phyloP scores from a whole-genome alignment of 2,797 vertebrate genomes.

The Neosalanx taihuensis region DNA sequence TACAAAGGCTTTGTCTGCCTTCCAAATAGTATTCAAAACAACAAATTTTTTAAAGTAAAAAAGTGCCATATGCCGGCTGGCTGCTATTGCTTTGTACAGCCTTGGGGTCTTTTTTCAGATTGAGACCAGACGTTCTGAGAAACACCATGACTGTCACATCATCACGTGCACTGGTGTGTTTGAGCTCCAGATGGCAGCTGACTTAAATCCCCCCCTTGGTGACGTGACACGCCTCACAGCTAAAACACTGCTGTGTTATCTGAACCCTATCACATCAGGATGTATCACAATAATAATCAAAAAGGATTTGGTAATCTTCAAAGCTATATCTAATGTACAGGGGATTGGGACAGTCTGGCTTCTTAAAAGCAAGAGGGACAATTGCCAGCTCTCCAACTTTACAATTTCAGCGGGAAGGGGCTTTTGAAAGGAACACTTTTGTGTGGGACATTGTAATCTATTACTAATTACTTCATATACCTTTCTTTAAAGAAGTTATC shows the following conservation, averaged over 20 bases:
- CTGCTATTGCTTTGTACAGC: neutral
- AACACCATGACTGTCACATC: slow-evolving; percentile 52
- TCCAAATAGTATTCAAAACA: neutral
- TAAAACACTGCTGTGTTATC: slow-evolving; percentile 30
- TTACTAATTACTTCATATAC: slow-evolving; percentile 10
- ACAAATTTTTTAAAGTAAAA: neutral
- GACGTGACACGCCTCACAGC: slow-evolving; percentile 53
- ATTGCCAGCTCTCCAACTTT: slow-evolving; percentile 19
- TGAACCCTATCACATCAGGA: slow-evolving; percentile 44
- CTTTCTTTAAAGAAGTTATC: slow-evolving; percentile 8
- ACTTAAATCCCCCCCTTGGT: slow-evolving; percentile 55
- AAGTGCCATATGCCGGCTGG: neutral
- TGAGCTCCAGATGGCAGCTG: slow-evolving; percentile 65
- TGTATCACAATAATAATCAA: slow-evolving; percentile 50
- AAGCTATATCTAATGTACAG: slow-evolving; percentile 26
- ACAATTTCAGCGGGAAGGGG: slow-evolving; percentile 18
- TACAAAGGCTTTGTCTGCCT: slow-evolving; percentile 17
- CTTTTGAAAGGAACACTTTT: slow-evolving; percentile 38
- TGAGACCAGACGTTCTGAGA: neutral
- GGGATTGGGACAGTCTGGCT: slow-evolving; percentile 33
- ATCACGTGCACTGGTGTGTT: slow-evolving; percentile 57
- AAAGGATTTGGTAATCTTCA: slow-evolving; percentile 44
- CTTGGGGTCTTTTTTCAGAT: slow-evolving; percentile 42
- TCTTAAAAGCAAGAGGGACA: neutral
- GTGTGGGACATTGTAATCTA: neutral